Evolutionary conservation across 1,140 invertebrate genomes (phyloP), one percentile per base, ranked within the genome.

Genomic region (Zeugodacus cucurbitae): DNA sequence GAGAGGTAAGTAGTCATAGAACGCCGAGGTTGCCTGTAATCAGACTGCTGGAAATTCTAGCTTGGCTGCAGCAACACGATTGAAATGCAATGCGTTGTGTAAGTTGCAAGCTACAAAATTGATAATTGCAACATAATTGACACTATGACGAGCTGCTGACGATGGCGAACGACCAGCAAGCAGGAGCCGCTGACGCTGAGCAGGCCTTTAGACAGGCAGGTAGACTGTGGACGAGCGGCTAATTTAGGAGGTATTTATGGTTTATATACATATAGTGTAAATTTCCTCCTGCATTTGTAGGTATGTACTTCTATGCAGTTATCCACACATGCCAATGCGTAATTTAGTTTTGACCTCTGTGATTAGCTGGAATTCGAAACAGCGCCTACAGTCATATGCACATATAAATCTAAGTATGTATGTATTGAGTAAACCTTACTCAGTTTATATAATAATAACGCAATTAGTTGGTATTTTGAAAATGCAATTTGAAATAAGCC

Each of bases 41-140:
- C 34, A 41, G 41, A 48, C 8, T 5, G 44, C 5, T 44, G 74
- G 74, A 82, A 44, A 82, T 82, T 44, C 74, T 82, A 82, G 74
- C 26, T 82, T 82, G 48, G 74, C 26, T 82, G 74, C 74, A 17
- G 41, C 41, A 48, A 48, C 48, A 82, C 44, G 22, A 17, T 22
- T 48, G n/a, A n/a, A 82, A 37, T 20, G 67, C 32, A 82, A 82
- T 34, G 37, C 70, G 29, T 48, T 22, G n/a, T 41, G 14, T 34
- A 34, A 10, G 41, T 48, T 54, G n/a, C 74, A 82, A 48, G 37
- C 74, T 48, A 41, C 74, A 82, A 82, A 82, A 82, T 82, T 82
- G 74, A 48, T 82, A 82, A 82, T 48, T 82, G 74, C 41, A 82
- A 82, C 74, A 48, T 82, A 82, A 82, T 48, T 82, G 74, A 82